Conservation (phyloP, 2,113 vertebrate species). For the Lophotis ruficrista region DNA sequence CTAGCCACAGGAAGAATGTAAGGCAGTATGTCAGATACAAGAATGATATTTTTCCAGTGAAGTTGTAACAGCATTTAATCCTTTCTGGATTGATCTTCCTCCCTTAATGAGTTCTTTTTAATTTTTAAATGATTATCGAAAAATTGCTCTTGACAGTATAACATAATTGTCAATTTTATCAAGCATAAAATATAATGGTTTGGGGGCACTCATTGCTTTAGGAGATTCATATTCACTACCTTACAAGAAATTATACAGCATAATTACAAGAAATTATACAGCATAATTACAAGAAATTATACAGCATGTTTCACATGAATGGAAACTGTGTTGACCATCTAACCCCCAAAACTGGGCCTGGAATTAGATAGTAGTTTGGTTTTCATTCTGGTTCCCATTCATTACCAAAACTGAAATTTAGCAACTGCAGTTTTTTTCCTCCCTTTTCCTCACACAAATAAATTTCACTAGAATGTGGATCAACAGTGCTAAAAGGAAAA, state of each 20-base stretch:
- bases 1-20: not conserved
- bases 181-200: not conserved
- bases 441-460: not conserved
- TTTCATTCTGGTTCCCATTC: not conserved
- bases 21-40: not conserved
- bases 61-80: not conserved
- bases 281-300: not conserved
- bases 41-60: not conserved
- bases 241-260: not conserved
- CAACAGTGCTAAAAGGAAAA: not conserved
- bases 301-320: not conserved
- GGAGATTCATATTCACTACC: not conserved
- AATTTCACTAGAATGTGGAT: not conserved
- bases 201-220: not conserved
- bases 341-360: not conserved
- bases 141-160: not conserved
- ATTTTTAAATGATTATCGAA: not conserved
- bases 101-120: not conserved
- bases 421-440: not conserved
- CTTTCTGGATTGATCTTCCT: not conserved
- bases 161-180: not conserved
- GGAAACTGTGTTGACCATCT: not conserved
- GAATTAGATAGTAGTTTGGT: not conserved
- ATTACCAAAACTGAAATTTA: not conserved
- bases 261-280: not conserved